Base-by-base conservation (phyloP, 92 coral and sea anemone species). In the Palythoa grandis region DNA sequence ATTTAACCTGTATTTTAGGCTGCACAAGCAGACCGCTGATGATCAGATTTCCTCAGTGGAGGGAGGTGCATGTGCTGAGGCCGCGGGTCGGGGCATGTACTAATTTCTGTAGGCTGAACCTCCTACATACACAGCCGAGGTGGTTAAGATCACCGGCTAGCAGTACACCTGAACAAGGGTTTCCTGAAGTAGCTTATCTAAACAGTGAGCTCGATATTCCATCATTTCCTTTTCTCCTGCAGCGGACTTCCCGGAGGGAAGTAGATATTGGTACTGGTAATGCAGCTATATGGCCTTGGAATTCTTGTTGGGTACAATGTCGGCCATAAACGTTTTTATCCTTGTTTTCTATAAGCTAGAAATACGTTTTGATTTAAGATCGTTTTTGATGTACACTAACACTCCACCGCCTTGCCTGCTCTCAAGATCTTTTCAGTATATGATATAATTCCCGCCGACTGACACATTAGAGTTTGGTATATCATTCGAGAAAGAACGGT, bases 111-210 rank as follows among this genome's bases (percentile, higher is more conserved):
- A 65, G 70, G 70, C 70, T 83, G n/a, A 82, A 83, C 43, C 88
- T 57, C 1, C 61, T 39, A 16, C 90, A 79, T 48, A 87, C 13
- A 1, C 74, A 1, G 75, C 54, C 70, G 4, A 35, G 48, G 63
- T 88, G 73, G 56, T 88, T 88, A 70, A 88, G 74, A 29, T 86
- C 86, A n/a, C 89, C 91, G 68, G 69, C 84, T 75, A 89, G 50
- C 29, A 89, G 39, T 43, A 86, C 24, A 57, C 92, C 92, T 12
- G 86, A 77, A 23, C 90, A 89, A 13, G 89, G 89, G n/a, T 11
- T 74, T 13, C 75, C 92, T 29, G 35, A 29, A 29, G 35, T 29
- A 29, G 35, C 35, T 29, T 29, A 29, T 29, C 1, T 29, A 29
- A 29, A 29, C 35, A 29, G 35, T 29, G 35, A 29, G 35, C 35